Percentiles rank a stretch among this genome's conserved stretches.
Evolutionary conservation across 2,797 vertebrate species (phyloP).

Genomic region (Rhincodon typus): DNA sequence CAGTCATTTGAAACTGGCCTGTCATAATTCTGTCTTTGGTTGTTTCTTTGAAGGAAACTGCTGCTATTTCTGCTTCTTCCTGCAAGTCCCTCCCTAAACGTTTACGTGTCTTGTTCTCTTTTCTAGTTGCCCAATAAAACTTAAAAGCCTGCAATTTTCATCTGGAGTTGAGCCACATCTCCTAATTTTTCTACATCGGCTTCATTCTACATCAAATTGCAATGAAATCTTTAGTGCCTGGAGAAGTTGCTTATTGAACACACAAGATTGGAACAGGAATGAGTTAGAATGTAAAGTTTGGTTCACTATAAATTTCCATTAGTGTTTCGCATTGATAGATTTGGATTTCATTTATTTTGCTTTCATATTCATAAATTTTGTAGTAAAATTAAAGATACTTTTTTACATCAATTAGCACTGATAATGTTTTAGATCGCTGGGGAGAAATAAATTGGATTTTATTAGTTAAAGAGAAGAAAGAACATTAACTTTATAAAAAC

Average conservation of each 20-base stretch:
- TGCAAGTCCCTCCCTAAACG: not conserved
- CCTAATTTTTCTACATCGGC: not conserved
- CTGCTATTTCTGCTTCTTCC: too few species aligned
- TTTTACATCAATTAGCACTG: not conserved
- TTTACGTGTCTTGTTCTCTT: not conserved
- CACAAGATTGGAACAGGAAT: not conserved
- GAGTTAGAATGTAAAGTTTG: not conserved
- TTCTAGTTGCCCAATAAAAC: not conserved
- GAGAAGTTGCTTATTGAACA: not conserved
- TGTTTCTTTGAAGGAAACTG: not conserved
- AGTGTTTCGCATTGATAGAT: not conserved
- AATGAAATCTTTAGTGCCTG: not conserved
- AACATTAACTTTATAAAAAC: not conserved
- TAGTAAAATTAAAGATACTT: not conserved
- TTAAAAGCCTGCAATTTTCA: not conserved
- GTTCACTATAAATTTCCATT: not conserved
- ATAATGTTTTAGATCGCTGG: not conserved
- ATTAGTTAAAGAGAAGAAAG: not conserved
- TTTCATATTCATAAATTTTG: not conserved
- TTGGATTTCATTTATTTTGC: not conserved
- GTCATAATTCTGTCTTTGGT: not conserved
- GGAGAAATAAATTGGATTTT: not conserved
- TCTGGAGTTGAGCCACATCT: not conserved
- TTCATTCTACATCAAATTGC: not conserved
- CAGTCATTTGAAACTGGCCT: not conserved